phyloP scores from a whole-genome alignment of 2,797 vertebrate genomes.

The Lagocephalus sceleratus region DNA sequence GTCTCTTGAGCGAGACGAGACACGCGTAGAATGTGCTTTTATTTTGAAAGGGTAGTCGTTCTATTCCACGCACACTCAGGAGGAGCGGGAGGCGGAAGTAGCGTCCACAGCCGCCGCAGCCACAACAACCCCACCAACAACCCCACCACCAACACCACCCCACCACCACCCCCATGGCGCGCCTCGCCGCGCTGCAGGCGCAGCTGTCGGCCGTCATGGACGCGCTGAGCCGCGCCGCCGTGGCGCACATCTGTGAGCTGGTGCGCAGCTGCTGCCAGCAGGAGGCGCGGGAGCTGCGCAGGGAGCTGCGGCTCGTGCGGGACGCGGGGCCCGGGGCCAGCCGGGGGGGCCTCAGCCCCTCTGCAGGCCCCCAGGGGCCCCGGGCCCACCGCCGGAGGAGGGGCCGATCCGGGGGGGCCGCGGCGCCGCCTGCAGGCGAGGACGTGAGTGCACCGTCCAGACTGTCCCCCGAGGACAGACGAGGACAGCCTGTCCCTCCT shows the following conservation, averaged over 20 bases:
- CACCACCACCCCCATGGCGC: too few relatives aligned
- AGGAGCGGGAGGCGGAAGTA: too few relatives aligned
- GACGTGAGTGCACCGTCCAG: too few relatives aligned
- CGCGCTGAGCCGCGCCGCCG: slow-evolving; percentile 66
- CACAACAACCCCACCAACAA: too few relatives aligned
- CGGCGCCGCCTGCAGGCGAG: background rate
- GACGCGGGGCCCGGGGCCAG: slow-evolving; percentile 48
- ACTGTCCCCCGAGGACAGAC: too few relatives aligned
- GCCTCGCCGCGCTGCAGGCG: slow-evolving; percentile 51
- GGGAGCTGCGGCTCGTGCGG: slow-evolving; percentile 67
- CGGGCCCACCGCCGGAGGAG: background rate
- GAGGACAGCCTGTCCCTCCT: too few relatives aligned
- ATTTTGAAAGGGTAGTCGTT: too few relatives aligned
- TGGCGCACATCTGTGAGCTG: slow-evolving; percentile 72
- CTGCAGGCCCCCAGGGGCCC: background rate
- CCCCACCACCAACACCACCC: too few relatives aligned
- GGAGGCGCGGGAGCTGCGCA: slow-evolving; percentile 59
- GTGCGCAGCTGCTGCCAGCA: slow-evolving; percentile 63
- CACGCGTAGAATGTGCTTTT: too few relatives aligned
- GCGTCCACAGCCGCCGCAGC: too few relatives aligned
- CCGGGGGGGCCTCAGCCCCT: background rate
- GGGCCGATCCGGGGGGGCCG: background rate
- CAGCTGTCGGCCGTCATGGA: slow-evolving; percentile 75
- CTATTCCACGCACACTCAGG: too few relatives aligned
- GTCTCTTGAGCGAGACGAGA: too few relatives aligned